Evolutionary conservation across 2,797 vertebrate species (phyloP).

Genomic region (Rachycentron canadum): DNA sequence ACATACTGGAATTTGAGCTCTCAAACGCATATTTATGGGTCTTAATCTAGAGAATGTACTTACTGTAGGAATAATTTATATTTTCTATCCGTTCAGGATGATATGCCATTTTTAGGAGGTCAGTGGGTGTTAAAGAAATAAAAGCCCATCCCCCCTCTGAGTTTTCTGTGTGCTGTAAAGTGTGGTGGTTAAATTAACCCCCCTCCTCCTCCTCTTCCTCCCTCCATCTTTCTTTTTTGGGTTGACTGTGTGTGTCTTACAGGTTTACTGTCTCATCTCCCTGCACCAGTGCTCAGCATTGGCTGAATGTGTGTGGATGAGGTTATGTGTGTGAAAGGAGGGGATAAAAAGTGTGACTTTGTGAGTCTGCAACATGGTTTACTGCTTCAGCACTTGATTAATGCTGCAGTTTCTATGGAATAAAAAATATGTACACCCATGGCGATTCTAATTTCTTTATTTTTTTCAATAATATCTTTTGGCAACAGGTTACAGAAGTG

Average conservation of each 20-base stretch:
- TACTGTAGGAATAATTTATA: constrained; percentile 85
- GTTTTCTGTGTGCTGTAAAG: constrained; percentile 22
- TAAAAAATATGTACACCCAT: constrained; percentile 38
- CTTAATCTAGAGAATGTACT: constrained; percentile 83
- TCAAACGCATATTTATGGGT: constrained; percentile 89
- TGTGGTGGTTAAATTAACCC: constrained; percentile 12
- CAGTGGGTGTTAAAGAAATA: constrained; percentile 19
- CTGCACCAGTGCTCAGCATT: constrained; percentile 17
- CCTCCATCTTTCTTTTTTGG: background rate
- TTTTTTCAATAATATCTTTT: background rate
- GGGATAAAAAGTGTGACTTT: background rate
- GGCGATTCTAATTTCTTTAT: background rate
- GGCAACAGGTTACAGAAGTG: background rate
- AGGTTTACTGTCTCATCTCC: constrained; percentile 34
- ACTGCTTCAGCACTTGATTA: constrained; percentile 51
- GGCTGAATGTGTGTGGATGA: constrained; percentile 18
- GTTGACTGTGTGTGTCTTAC: constrained; percentile 20
- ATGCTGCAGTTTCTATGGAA: constrained; percentile 64
- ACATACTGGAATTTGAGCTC: constrained; percentile 84
- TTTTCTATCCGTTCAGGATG: constrained; percentile 85
- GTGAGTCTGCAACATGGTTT: constrained; percentile 39
- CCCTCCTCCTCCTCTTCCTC: background rate
- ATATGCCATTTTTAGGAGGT: constrained; percentile 36
- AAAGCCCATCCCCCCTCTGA: background rate
- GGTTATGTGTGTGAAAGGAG: background rate